Evolutionary conservation across 2,888 invertebrate genomes (phyloP).

Genomic region (Nemurella pictetii): DNA sequence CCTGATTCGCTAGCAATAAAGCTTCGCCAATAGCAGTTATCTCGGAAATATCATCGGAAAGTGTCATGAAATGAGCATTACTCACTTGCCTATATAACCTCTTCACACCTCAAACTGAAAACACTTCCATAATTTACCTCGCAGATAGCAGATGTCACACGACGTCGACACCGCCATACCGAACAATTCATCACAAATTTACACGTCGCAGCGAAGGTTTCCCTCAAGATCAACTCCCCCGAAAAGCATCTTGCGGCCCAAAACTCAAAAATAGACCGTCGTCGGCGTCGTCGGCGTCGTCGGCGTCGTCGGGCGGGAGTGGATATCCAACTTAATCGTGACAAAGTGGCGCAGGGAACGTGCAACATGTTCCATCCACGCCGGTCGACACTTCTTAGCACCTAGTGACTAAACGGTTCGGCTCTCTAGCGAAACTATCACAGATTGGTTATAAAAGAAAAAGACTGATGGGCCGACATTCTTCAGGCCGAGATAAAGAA

Average conservation of each 20-base stretch:
- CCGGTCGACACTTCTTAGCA: background rate
- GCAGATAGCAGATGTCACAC: background rate
- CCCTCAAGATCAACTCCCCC: background rate
- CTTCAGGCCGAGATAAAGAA: conserved; percentile 19
- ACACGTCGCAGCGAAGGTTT: background rate
- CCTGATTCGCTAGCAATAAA: too few relatives aligned
- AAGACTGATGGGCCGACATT: conserved; percentile 24
- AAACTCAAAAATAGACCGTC: conserved; percentile 22
- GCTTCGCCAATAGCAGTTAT: too few relatives aligned
- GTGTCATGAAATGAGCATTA: too few relatives aligned
- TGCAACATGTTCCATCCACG: conserved; percentile 6
- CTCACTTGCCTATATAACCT: too few relatives aligned
- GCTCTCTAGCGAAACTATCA: conserved; percentile 17
- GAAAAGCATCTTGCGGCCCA: background rate
- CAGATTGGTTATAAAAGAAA: conserved; percentile 15
- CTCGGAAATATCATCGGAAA: too few relatives aligned
- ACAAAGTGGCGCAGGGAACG: conserved; percentile 27
- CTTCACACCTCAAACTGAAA: background rate
- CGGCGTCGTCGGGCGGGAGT: background rate
- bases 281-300: background rate
- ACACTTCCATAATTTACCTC: background rate
- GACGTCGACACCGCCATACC: background rate
- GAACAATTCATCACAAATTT: background rate
- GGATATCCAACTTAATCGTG: conserved; percentile 16
- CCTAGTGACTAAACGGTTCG: conserved; percentile 27